Evolutionary conservation across 1,140 invertebrate species (phyloP), one percentile per base, ranked within the genome.

Genomic region (Heliconius nattereri): DNA sequence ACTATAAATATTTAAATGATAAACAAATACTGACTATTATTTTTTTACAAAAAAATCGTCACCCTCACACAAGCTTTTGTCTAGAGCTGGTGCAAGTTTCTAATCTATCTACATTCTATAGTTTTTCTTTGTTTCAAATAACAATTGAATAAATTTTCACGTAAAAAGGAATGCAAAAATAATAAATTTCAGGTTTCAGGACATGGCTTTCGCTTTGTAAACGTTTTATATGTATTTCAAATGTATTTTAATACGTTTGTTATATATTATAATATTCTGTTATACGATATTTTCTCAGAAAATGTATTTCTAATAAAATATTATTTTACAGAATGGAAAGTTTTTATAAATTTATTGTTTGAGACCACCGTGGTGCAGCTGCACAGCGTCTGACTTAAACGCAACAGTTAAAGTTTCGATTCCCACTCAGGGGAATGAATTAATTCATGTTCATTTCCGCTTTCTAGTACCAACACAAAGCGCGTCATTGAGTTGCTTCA

Each of bases 71-170:
- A 1, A 66, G 7, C 23, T n/a, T 29, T 66, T 29, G 26, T 66
- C 20, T 23, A 26, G n/a, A 60, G 11, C 54, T 23, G n/a, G 8
- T 66, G 26, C 60, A 66, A 66, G 23, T 66, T 66, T 66, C 60
- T 29, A 29, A 60, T 29, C 23, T 66, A 66, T 29, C 9, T 66
- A n/a, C 9, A 66, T 52, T 52, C 49, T 23, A 23, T 23, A 60
- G 23, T 23, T 13, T 66, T 66, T 66, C 60, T 66, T 66, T 66
- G 26, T 66, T 29, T 29, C 26, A 29, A 29, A 66, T 13, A 26
- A 66, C 23, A 66, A 66, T 66, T 66, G 60, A 5, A 66, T 66
- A 66, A 66, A 66, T 66, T 66, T 57, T 29, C 26, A 66, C 26
- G 3, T 26, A 6, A 66, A 60, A 60, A 23, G 20, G n/a, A 60